A percentile compares a stretch with the other conserved stretches of the same genome.
Conservation (phyloP, 37 sponge, comb jelly and placozoan species). For the Ianthella basta region DNA sequence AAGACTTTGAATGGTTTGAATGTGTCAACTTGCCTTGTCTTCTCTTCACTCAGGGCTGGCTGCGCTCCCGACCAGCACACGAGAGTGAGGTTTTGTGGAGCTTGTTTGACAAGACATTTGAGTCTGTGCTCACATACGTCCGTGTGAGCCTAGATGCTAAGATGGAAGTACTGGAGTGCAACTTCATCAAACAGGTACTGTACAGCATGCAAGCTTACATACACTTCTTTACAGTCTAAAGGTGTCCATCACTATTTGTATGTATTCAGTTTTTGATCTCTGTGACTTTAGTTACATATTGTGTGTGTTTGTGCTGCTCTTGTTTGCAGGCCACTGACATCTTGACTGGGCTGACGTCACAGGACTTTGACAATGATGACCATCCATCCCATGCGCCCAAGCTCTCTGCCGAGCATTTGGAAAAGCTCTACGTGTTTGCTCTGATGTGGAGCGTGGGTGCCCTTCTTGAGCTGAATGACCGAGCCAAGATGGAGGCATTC, state of each 20-base stretch:
- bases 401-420: constrained; percentile 67
- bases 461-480: constrained; percentile 86
- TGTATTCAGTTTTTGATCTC: not conserved
- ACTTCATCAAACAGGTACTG: constrained; percentile 96
- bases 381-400: not conserved
- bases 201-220: no score
- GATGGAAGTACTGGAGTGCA: constrained; percentile 93
- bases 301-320: not conserved
- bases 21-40: no score
- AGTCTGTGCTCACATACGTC: constrained; percentile 69
- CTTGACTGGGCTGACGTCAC: constrained; percentile 72
- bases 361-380: constrained; percentile 52
- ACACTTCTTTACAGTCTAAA: no score
- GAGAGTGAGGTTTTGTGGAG: constrained; percentile 50
- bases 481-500: constrained; percentile 90
- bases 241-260: not conserved
- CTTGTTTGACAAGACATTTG: constrained; percentile 84
- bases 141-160: constrained; percentile 75
- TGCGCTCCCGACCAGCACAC: constrained; percentile 50
- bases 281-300: not conserved
- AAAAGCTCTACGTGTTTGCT: constrained; percentile 87
- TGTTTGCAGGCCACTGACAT: constrained; percentile 76
- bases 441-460: constrained; percentile 99
- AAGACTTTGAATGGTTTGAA: no score
- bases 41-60: constrained; percentile 97